A percentile compares a stretch with the other conserved stretches of the same genome.
phyloP scores from a whole-genome alignment of 2,797 vertebrate genomes.

The Anisognathus igniventris region DNA sequence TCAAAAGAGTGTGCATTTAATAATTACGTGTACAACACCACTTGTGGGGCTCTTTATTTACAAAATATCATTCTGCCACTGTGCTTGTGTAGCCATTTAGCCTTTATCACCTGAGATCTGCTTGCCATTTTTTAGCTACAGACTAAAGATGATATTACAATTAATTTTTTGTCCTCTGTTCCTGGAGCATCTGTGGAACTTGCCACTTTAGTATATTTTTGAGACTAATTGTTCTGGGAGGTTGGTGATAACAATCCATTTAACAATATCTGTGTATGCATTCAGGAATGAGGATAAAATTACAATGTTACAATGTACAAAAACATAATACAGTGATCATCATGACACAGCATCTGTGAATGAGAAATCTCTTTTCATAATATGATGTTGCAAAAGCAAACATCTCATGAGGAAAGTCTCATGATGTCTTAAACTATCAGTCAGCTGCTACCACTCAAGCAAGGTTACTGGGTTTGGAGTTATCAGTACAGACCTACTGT shows the following conservation, averaged over 20 bases:
- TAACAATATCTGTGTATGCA: not conserved
- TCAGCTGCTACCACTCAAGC: not conserved
- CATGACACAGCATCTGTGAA: not conserved
- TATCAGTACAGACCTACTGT: not conserved
- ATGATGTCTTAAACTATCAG: not conserved
- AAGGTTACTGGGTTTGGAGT: not conserved
- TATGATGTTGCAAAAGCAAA: not conserved
- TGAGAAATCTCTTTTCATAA: not conserved
- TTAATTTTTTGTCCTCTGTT: not conserved
- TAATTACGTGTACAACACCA: not conserved
- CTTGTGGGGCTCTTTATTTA: not conserved
- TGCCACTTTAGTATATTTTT: not conserved
- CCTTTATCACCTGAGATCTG: not conserved
- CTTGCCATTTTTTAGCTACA: not conserved
- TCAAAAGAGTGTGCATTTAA: not conserved
- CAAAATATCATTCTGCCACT: not conserved
- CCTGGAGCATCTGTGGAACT: not conserved
- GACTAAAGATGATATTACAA: not conserved
- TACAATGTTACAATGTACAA: not conserved
- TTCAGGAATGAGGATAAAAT: not conserved
- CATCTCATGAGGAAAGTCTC: not conserved
- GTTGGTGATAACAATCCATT: not conserved
- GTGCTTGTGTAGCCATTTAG: not conserved
- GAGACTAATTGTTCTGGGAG: not conserved
- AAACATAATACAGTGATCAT: not conserved